Evolutionary conservation across 1,140 invertebrate species (phyloP).

Genomic region (Drosophila nannoptera): DNA sequence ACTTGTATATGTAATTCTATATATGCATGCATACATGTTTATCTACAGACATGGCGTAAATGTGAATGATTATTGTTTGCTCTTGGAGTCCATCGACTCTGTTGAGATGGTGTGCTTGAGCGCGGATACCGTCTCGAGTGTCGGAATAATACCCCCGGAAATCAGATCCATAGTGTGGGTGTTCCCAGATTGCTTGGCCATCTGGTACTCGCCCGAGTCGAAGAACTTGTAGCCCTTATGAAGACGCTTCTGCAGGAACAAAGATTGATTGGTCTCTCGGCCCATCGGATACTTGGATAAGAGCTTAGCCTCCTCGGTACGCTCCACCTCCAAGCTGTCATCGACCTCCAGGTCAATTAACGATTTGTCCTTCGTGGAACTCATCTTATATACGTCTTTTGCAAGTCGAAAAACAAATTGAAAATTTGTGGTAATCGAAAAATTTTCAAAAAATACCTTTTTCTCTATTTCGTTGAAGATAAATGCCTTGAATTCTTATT

Average conservation of each 20-base stretch:
- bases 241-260: slow-evolving; percentile 1
- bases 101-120: no score
- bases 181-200: slow-evolving; percentile 1
- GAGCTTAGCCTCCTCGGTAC: background rate
- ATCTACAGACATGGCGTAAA: no score
- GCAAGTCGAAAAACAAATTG: no score
- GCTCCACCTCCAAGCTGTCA: background rate
- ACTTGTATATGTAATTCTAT: no score
- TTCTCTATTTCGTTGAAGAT: no score
- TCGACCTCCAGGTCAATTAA: background rate
- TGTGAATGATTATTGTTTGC: no score
- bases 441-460: no score
- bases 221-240: background rate
- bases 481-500: no score
- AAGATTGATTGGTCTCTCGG: background rate
- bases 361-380: background rate
- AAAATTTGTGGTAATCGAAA: no score
- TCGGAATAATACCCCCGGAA: background rate
- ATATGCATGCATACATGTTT: no score
- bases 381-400: no score
- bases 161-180: background rate
- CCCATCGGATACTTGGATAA: background rate
- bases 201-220: slow-evolving; percentile 7
- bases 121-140: background rate
- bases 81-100: no score